phyloP scores from a whole-genome alignment of 23 tunicate genomes.

The Clavelina lepadiformis region DNA sequence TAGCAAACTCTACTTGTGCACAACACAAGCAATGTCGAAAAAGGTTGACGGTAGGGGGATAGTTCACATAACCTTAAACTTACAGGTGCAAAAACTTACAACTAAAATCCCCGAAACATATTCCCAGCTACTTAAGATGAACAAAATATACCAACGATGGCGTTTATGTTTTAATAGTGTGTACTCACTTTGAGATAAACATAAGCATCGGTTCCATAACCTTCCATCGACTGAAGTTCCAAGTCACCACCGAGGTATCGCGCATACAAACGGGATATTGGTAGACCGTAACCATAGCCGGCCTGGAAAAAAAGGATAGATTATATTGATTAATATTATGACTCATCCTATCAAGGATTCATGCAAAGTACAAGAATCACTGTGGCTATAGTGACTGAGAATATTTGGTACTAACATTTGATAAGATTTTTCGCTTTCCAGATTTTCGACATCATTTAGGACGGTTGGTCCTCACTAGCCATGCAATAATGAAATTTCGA shows the following conservation, averaged over 20 bases:
- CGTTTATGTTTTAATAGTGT: too few relatives aligned
- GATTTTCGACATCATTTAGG: too few relatives aligned
- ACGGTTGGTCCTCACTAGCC: too few relatives aligned
- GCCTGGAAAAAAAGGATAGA: slow-evolving; percentile 45
- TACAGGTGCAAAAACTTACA: too few relatives aligned
- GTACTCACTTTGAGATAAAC: slow-evolving; percentile 76
- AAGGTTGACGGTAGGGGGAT: too few relatives aligned
- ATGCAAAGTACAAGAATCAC: not conserved
- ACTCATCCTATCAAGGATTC: not conserved
- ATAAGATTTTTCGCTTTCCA: not conserved
- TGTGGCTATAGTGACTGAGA: not conserved
- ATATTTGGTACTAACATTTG: not conserved
- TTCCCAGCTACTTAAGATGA: too few relatives aligned
- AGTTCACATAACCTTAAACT: too few relatives aligned
- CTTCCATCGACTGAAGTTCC: slow-evolving; percentile 92
- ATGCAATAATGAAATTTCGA: too few relatives aligned
- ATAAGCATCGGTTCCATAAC: slow-evolving; percentile 94
- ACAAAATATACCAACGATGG: too few relatives aligned
- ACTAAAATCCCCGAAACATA: too few relatives aligned
- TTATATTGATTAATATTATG: not conserved
- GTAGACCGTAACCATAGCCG: slow-evolving; percentile 98
- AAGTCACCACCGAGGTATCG: slow-evolving; percentile 98
- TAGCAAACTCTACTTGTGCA: too few relatives aligned
- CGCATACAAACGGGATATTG: slow-evolving; percentile 91
- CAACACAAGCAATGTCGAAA: too few relatives aligned